Percentiles rank a stretch among this genome's conserved stretches.
Conservation (phyloP, 2,888 invertebrate genomes). For the Thyatira batis region DNA sequence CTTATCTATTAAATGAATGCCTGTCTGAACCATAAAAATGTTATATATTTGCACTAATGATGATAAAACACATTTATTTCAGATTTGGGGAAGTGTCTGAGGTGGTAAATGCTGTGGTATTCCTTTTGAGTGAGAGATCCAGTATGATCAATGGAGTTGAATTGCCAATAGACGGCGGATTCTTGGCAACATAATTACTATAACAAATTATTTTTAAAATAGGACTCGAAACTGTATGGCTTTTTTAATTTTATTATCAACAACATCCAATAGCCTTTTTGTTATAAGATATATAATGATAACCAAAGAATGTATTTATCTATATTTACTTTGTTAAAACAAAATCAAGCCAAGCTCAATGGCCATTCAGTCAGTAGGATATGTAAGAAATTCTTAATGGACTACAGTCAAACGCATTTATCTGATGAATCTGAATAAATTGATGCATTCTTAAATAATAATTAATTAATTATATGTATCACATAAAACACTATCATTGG, state of each 20-base stretch:
- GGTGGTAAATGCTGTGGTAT: slow-evolving; percentile 90
- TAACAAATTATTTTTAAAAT: neutral
- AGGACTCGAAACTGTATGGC: slow-evolving; percentile 2
- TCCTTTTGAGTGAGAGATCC: slow-evolving; percentile 88
- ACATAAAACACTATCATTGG: neutral
- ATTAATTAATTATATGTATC: no score
- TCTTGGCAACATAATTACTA: slow-evolving; percentile 73
- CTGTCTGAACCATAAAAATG: no score
- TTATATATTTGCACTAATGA: slow-evolving; percentile 1
- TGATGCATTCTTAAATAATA: neutral
- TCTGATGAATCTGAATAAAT: neutral
- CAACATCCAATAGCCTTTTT: neutral
- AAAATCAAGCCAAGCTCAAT: neutral
- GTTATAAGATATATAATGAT: neutral
- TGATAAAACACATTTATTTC: slow-evolving; percentile 28
- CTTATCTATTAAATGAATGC: neutral
- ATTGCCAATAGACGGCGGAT: slow-evolving; percentile 93
- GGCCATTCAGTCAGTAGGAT: neutral
- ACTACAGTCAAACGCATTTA: no score
- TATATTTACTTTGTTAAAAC: neutral
- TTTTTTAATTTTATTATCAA: neutral
- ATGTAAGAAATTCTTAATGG: no score
- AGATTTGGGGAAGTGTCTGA: slow-evolving; percentile 90
- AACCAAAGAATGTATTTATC: slow-evolving; percentile 2
- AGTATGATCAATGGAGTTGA: slow-evolving; percentile 91